Conservation (phyloP, 2,797 vertebrate genomes). For the Centroberyx gerrardi region DNA sequence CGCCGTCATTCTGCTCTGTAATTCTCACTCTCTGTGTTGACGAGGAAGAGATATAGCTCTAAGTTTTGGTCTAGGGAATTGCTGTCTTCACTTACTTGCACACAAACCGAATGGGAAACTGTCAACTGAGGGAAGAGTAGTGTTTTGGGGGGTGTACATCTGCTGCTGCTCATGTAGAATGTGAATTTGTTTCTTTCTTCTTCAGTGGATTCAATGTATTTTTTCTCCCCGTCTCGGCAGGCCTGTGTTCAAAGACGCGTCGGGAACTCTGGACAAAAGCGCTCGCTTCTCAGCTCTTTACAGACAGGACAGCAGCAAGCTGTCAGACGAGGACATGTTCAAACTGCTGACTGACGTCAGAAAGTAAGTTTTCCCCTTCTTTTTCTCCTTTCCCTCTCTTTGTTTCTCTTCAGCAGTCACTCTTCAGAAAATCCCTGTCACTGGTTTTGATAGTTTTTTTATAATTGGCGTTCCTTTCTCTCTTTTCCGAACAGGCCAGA, state of each 20-base stretch:
- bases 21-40: not conserved
- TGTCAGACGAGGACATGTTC: constrained; percentile 97
- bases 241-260: constrained; percentile 94
- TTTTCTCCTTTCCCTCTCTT: too few species aligned
- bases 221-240: constrained; percentile 72
- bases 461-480: not conserved
- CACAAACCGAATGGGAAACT: constrained; percentile 14
- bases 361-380: constrained; percentile 87
- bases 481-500: constrained; percentile 88
- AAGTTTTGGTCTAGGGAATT: too few species aligned
- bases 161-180: constrained; percentile 14
- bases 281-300: constrained; percentile 95
- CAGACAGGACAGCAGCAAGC: constrained; percentile 96
- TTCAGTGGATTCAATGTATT: not conserved
- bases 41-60: not conserved
- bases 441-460: not conserved
- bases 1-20: not conserved
- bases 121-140: constrained; percentile 22
- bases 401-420: not conserved
- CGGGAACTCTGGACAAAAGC: constrained; percentile 94
- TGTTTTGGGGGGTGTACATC: constrained; percentile 3
- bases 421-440: not conserved
- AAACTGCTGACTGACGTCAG: constrained; percentile 96
- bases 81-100: too few species aligned
- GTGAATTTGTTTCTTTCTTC: not conserved